Base-by-base conservation (phyloP, 2,888 invertebrate species). In the Yponomeuta plumbellus region DNA sequence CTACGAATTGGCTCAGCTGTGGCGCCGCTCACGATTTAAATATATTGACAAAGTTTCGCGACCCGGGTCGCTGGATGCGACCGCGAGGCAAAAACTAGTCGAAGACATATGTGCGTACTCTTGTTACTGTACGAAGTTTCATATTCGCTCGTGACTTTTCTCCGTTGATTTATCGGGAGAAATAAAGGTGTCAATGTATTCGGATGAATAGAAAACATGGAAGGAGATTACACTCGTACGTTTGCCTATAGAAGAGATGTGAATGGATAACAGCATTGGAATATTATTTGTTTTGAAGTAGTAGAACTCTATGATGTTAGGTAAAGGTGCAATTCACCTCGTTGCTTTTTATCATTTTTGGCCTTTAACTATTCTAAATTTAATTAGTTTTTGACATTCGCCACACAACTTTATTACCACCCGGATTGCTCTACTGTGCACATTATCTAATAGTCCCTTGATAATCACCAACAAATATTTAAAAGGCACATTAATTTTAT, bases 41-140 rank as follows among this genome's bases (percentile, higher is more conserved):
- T 52, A 52, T 52, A 52, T 52, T 52, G 44, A 52, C 44, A 13
- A 52, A 52, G 44, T 52, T 52, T 52, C 44, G 13, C 44, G 44
- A 52, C 44, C 44, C 44, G 44, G 44, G 44, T 13, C 44, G 17
- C 44, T 6, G 44, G 44, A 52, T 13, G 44, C 44, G 44, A 52
- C 44, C 44, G 44, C 44, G 17, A 52, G 44, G 44, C 44, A 52
- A 52, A 52, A 52, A 52, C 44, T 52, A 52, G 44, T 52, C 44
- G 17, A 52, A 52, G 44, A 52, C 44, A 52, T 52, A 52, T 52
- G 44, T 52, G 44, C 44, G 44, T 52, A 52, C 44, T 3, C 17
- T 17, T 52, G 44, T 52, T 52, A 52, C 17, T 52, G 44, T 5
- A 13, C 44, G 44, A 52, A 52, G 17, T 52, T 52, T 52, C 44